These are phyloP conservation scores for Gadus macrocephalus DNA, from an alignment of 2,113 vertebrate species.

Conservation along the genomic window DNA sequence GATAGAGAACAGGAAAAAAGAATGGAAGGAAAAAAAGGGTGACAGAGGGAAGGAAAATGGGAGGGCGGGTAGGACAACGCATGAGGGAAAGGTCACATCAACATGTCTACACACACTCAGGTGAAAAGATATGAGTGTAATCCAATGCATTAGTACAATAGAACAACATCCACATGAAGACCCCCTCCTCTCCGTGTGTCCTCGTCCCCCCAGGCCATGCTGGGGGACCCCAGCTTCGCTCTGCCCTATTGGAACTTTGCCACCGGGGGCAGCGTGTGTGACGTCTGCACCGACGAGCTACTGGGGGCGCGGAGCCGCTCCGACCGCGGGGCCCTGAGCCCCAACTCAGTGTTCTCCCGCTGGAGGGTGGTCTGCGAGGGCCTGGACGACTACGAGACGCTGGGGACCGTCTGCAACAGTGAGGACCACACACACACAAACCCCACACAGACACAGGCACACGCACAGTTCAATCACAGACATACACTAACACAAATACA, in stretches of 20 bases:
- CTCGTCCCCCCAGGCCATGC: slow-evolving; percentile 77
- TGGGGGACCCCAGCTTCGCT: slow-evolving; percentile 82
- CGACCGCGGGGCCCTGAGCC: slow-evolving; percentile 79
- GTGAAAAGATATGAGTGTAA: no score
- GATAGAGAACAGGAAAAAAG: no score
- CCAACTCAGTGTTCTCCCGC: slow-evolving; percentile 89
- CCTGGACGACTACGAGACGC: slow-evolving; percentile 86
- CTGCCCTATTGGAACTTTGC: slow-evolving; percentile 98
- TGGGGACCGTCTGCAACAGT: slow-evolving; percentile 96
- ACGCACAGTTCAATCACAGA: not conserved
- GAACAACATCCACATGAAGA: not conserved
- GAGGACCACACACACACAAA: slow-evolving; percentile 54
- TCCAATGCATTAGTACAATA: no score
- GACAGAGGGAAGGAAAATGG: no score
- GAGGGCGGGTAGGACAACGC: no score
- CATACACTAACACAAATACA: slow-evolving; percentile 6
- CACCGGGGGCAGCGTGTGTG: slow-evolving; percentile 84
- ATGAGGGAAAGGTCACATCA: no score
- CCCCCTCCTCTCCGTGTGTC: not conserved
- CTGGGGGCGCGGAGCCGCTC: slow-evolving; percentile 88
- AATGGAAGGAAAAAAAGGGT: no score
- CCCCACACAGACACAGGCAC: not conserved
- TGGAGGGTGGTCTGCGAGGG: slow-evolving; percentile 89
- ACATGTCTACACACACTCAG: no score
- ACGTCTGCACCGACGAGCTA: slow-evolving; percentile 90